These are phyloP conservation scores for Oncopeltus fasciatus DNA, from an alignment of 1,140 invertebrate species.

Conservation along the genomic window DNA sequence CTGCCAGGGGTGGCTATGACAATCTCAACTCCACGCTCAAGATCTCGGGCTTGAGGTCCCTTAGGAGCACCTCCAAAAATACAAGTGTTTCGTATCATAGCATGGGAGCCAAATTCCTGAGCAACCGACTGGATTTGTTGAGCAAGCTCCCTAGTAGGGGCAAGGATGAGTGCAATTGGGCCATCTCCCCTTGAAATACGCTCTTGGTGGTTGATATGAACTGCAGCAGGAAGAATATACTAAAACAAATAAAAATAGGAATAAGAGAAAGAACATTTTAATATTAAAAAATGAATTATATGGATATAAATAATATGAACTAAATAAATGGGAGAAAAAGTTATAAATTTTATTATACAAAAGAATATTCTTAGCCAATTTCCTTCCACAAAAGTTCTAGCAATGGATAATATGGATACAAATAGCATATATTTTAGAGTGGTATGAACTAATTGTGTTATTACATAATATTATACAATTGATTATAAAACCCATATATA, in stretches of 20 bases:
- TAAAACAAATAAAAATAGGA: background rate
- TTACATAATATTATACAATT: too few species aligned
- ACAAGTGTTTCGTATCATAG: slow-evolving; percentile 65
- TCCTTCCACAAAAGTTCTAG: background rate
- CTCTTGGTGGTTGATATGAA: slow-evolving; percentile 61
- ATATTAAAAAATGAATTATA: background rate
- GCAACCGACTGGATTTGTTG: slow-evolving; percentile 59
- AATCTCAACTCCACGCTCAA: slow-evolving; percentile 67
- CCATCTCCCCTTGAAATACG: slow-evolving; percentile 50
- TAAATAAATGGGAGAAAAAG: background rate
- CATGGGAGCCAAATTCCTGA: slow-evolving; percentile 57
- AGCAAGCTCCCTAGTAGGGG: slow-evolving; percentile 66
- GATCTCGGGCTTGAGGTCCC: slow-evolving; percentile 57
- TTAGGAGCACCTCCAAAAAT: slow-evolving; percentile 78
- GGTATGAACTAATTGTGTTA: too few species aligned
- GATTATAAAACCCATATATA: too few species aligned
- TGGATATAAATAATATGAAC: background rate
- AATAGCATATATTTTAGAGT: too few species aligned
- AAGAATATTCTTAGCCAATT: background rate
- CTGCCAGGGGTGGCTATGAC: slow-evolving; percentile 80
- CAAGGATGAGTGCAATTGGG: slow-evolving; percentile 59
- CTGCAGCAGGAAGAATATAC: slow-evolving; percentile 44
- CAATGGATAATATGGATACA: background rate
- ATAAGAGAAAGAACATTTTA: too few species aligned
- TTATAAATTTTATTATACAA: background rate